Base-by-base conservation (phyloP, 2,888 invertebrate genomes). In the Clusia tigrina region DNA sequence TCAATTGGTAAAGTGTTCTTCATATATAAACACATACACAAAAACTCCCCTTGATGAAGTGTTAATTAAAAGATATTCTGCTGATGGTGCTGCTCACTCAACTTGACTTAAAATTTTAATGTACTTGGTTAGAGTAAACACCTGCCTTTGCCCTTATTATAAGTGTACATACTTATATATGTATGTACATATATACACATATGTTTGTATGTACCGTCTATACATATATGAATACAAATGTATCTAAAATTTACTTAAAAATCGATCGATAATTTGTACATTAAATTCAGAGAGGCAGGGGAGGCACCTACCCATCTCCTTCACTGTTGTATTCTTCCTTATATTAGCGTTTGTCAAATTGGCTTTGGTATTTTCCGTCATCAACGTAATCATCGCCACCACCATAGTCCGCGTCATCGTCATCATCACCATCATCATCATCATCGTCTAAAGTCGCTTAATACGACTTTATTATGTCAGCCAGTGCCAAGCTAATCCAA, bases 321-420 rank as follows among this genome's bases (percentile, higher is more conserved):
- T 32, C 32, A 32, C n/a, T n/a, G n/a, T n/a, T n/a, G n/a, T n/a
- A n/a, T n/a, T n/a, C n/a, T n/a, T n/a, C n/a, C n/a, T 32, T 32
- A 9, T 12, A 32, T 32, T 32, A 59, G 63, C 58, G 64, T 54
- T 67, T 71, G 63, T 66, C 65, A 68, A 66, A 67, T 73, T 69
- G 59, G 67, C 67, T 68, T 72, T 74, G 65, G 68, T 68, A 72
- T 69, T 77, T 74, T 74, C 71, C 66, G 65, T 54, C 56, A 42
- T 32, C 25, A 32, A 52, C 58, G 62, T 23, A 52, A 26, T 52
- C 52, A 26, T 42, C 17, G 53, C 57, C 38, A 25, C 26, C 26
- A 37, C 37, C 32, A 32, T 32, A 22, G 17, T 51, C 32, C 24
- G 26, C 26, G 10, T 32, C 25, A 32, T 37, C 58, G 62, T 23